Conservation (phyloP, 2,113 vertebrate genomes). For the Australoheros scitulus region DNA sequence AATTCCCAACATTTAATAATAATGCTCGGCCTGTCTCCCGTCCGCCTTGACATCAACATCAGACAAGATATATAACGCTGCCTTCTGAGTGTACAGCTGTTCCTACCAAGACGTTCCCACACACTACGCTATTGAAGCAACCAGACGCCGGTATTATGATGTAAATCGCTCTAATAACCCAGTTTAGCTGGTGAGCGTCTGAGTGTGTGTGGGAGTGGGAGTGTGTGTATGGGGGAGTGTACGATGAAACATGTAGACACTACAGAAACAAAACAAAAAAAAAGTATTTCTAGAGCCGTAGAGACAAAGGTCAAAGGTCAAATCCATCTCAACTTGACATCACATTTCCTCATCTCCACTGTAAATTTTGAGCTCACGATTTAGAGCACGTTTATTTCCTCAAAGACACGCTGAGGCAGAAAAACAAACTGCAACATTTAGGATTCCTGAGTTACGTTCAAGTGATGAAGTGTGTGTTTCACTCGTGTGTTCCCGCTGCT, state of each 20-base stretch:
- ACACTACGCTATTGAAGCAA: conserved; percentile 76
- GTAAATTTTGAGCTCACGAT: not conserved
- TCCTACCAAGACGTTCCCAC: conserved; percentile 76
- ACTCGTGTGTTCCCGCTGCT: conserved; percentile 46
- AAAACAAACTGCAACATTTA: conserved; percentile 42
- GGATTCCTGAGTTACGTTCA: conserved; percentile 35
- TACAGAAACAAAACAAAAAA: conserved; percentile 4
- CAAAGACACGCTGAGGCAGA: not conserved
- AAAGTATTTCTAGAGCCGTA: not conserved
- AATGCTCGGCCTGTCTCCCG: conserved; percentile 15
- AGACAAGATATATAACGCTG: conserved; percentile 55
- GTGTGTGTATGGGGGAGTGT: conserved; percentile 37
- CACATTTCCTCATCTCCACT: not conserved
- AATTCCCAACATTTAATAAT: conserved; percentile 15
- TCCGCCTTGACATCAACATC: conserved; percentile 31
- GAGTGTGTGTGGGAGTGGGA: conserved; percentile 26
- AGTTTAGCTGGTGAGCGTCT: conserved; percentile 74
- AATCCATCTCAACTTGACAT: conserved; percentile 33
- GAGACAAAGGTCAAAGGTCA: conserved; percentile 64
- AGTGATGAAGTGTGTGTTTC: conserved; percentile 55
- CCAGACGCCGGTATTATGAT: conserved; percentile 81
- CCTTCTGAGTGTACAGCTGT: conserved; percentile 75
- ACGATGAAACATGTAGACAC: conserved; percentile 29
- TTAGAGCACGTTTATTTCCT: not conserved
- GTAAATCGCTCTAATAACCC: conserved; percentile 84